Conservation (phyloP, 1,140 invertebrate genomes). For the Parasteatoda tepidariorum region DNA sequence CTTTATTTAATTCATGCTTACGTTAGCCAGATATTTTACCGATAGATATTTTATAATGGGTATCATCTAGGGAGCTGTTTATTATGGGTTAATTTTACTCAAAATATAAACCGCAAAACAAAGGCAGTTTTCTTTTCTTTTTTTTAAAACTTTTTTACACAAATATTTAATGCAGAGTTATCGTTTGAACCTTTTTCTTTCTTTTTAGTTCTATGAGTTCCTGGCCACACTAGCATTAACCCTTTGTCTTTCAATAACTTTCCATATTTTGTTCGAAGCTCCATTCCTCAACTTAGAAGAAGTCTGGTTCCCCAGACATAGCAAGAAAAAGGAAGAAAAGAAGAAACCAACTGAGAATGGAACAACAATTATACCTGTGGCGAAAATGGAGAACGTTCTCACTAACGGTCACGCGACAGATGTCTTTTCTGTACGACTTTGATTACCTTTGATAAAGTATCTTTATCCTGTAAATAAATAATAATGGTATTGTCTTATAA, state of each 20-base stretch:
- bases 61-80: no score
- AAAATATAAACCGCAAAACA: no score
- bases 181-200: background rate
- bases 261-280: constrained; percentile 43
- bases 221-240: constrained; percentile 27
- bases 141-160: no score
- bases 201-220: constrained; percentile 39
- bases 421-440: constrained; percentile 29
- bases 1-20: no score
- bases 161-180: background rate
- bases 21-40: no score
- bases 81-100: no score
- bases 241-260: constrained; percentile 38
- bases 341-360: constrained; percentile 17
- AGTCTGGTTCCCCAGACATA: constrained; percentile 33
- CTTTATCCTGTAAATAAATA: no score
- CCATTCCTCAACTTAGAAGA: constrained; percentile 43
- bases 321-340: constrained; percentile 26
- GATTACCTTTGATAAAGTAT: no score
- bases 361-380: constrained; percentile 34
- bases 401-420: constrained; percentile 7
- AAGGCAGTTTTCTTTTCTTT: no score
- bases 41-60: no score
- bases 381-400: constrained; percentile 41
- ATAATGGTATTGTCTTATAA: no score